These are phyloP conservation scores for Festucalex cinctus DNA, from an alignment of 2,113 vertebrate species.

Conservation along the genomic window DNA sequence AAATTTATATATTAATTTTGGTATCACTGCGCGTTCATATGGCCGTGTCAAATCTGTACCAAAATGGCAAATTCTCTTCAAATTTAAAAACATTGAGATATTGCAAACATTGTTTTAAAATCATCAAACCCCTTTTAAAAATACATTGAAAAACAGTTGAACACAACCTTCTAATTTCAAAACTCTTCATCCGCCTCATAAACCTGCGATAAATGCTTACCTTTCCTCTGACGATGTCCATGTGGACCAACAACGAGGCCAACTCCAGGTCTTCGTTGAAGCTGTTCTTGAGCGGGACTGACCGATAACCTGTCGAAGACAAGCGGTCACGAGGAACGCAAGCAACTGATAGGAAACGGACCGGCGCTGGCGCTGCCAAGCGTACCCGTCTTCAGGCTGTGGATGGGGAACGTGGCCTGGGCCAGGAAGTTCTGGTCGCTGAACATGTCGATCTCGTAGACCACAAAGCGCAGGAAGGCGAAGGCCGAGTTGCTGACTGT, in stretches of 20 bases:
- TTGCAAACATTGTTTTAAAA: no score
- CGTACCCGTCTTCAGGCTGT: slow-evolving; percentile 89
- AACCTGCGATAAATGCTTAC: no score
- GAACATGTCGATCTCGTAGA: slow-evolving; percentile 99
- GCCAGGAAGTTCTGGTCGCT: slow-evolving; percentile 97
- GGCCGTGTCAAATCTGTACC: no score
- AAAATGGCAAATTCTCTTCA: no score
- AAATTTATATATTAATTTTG: no score
- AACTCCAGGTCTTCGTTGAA: slow-evolving; percentile 94
- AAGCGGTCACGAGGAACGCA: background rate
- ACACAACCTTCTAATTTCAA: no score
- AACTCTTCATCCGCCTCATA: no score
- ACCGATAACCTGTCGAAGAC: slow-evolving; percentile 82
- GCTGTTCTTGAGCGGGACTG: slow-evolving; percentile 96
- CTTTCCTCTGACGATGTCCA: slow-evolving; percentile 82
- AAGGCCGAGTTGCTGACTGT: slow-evolving; percentile 88
- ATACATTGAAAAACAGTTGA: no score
- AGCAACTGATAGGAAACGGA: background rate
- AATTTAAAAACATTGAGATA: no score
- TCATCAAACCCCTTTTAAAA: no score
- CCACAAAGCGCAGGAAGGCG: slow-evolving; percentile 92
- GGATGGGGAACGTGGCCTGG: slow-evolving; percentile 92
- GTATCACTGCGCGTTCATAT: no score
- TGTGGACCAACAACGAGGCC: slow-evolving; percentile 88
- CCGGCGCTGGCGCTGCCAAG: no score